Percentiles rank a stretch among this genome's conserved stretches.
Evolutionary conservation across 64 coral and sea anemone species (phyloP).

Genomic region (Actinia tenebrosa): DNA sequence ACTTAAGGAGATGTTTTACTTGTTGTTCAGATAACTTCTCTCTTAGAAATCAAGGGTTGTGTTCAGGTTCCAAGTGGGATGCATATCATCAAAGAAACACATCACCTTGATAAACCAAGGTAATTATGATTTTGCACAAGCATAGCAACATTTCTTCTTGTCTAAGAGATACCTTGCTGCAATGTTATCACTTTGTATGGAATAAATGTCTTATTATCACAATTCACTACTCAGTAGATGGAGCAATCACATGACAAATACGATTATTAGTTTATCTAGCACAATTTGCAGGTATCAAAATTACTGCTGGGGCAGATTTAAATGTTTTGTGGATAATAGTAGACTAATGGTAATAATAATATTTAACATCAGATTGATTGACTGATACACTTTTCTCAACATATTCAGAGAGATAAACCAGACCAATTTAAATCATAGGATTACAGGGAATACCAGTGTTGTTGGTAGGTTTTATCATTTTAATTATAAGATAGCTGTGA

Average conservation of each 20-base stretch:
- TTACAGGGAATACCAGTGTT: neutral
- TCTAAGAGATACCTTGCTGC: no score
- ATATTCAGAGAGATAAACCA: neutral
- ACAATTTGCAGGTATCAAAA: no score
- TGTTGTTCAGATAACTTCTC: slow-evolving; percentile 51
- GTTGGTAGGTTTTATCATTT: neutral
- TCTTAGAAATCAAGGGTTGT: slow-evolving; percentile 52
- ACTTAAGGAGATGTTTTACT: neutral
- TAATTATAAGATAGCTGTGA: no score
- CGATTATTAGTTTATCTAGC: no score
- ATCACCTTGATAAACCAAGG: slow-evolving; percentile 66
- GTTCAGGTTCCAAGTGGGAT: slow-evolving; percentile 18
- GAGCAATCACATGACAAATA: no score
- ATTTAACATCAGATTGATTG: neutral
- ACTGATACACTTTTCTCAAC: neutral
- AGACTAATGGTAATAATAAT: no score
- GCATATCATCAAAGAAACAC: slow-evolving; percentile 27
- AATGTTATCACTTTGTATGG: no score
- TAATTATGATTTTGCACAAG: neutral
- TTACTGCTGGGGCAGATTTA: no score
- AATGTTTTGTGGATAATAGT: no score
- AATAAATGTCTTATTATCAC: no score
- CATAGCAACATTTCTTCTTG: no score
- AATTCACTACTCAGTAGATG: no score
- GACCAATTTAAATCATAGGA: neutral